Percentiles rank a stretch among this genome's conserved stretches.
These are phyloP conservation scores for Agonopterix alstromeriana DNA, from an alignment of 2,888 invertebrate genomes.

Conservation along the genomic window DNA sequence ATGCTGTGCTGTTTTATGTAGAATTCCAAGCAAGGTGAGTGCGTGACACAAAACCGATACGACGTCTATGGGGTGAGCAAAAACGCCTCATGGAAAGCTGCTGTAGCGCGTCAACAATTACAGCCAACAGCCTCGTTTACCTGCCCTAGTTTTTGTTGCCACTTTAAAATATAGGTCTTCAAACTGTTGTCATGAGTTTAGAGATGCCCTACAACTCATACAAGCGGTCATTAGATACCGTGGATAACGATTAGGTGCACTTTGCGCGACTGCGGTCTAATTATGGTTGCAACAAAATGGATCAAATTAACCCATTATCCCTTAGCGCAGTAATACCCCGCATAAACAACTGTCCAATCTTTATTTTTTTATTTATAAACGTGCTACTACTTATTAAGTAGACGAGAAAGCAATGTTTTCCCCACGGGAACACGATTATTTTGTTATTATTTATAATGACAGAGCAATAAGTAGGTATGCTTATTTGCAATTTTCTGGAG, in stretches of 20 bases:
- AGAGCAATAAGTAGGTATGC: slow-evolving; percentile 4
- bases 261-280: slow-evolving; percentile 17
- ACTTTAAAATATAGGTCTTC: slow-evolving; percentile 15
- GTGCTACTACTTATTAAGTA: slow-evolving; percentile 11
- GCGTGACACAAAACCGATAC: slow-evolving; percentile 6
- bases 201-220: slow-evolving; percentile 2
- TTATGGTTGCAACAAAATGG: slow-evolving; percentile 28
- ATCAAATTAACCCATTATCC: slow-evolving; percentile 33
- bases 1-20: too few species aligned
- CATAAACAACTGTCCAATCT: background rate
- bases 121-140: slow-evolving; percentile 6
- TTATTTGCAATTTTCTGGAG: slow-evolving; percentile 8
- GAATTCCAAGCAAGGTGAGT: background rate
- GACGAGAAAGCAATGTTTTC: slow-evolving; percentile 7
- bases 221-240: slow-evolving; percentile 24
- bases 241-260: slow-evolving; percentile 23
- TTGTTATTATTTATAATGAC: slow-evolving; percentile 13
- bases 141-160: slow-evolving; percentile 9
- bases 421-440: slow-evolving; percentile 8
- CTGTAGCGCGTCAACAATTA: slow-evolving; percentile 11
- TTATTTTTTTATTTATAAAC: slow-evolving; percentile 13
- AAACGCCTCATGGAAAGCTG: slow-evolving; percentile 9
- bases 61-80: slow-evolving; percentile 6
- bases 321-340: slow-evolving; percentile 3
- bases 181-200: slow-evolving; percentile 1